Base-by-base conservation (phyloP, 2,888 invertebrate genomes). In the Acronicta leporina region DNA sequence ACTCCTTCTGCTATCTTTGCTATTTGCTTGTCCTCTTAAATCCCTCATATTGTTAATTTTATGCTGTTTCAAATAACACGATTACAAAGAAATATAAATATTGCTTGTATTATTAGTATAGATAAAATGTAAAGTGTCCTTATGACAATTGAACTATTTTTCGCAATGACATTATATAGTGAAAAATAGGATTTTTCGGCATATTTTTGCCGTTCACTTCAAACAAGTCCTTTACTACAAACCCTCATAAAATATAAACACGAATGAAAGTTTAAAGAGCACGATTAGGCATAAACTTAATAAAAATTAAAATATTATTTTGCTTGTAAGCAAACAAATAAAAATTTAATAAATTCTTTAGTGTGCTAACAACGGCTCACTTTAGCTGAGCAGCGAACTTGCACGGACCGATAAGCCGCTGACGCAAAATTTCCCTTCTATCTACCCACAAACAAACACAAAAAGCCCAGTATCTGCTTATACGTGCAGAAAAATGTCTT, bases 401-500 rank as follows among this genome's bases (percentile, higher is more conserved):
- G 8, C 30, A 56, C 33, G 14, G 8, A n/a, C 43, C 30, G n/a
- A 47, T 44, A 57, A 57, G 11, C 30, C 1, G 14, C 40, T 45
- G 11, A 49, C 48, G 43, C 16, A 7, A 40, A 44, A 49, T 45
- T 48, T 20, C 54, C 30, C 41, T n/a, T 13, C 59, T 44, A 48
- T 45, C 47, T 10, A 30, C 20, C 43, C 11, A 40, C 38, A 60
- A 65, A 70, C 55, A 58, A 61, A 53, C 20, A 55, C 53, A 70
- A 76, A 64, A 67, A 64, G 50, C 42, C 53, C 47, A 50, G 51
- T 65, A 49, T 74, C 64, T 74, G 77, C 73, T 65, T 68, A 73
- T 64, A 68, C 63, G 68, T 55, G 56, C 63, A 75, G 75, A 81
- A 80, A 79, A 80, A 74, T 72, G 68, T 72, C 70, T 73, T 72